Base-by-base conservation (phyloP, 1,140 invertebrate species). In the Lanistes nyassanus region DNA sequence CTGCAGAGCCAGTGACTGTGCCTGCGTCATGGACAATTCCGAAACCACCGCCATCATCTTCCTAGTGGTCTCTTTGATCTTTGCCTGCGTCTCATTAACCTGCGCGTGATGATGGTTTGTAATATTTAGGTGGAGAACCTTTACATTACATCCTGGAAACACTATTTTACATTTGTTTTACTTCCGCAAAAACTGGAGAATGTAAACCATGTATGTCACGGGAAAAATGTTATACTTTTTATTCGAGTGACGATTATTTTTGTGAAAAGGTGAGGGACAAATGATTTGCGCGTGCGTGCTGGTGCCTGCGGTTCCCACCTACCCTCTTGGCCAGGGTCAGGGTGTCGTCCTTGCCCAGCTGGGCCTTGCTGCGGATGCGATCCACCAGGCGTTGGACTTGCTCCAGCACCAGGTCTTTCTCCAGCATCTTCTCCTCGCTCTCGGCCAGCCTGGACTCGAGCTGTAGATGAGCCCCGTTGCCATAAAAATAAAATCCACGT, bases 21-120 rank as follows among this genome's bases (percentile, higher is more conserved):
- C 88, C 77, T 89, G 88, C 36, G 88, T 84, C 87, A 90, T 90
- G 31, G 88, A 88, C 58, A 90, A 80, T 78, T 90, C 89, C 4
- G 89, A 87, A 23, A 89, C 86, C 67, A 84, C 77, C 0, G 88
- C 86, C 88, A 89, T 90, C 87, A 90, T 88, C 70, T 89, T 88
- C 26, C 87, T 81, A 7, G 88, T 90, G 11, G 81, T 81, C 39
- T 86, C 83, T 76, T 89, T 90, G 62, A 90, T 88, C 69, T 80
- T 85, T 7, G 80, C 78, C 80, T 89, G 88, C 5, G 88, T 74
- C 56, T 83, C 82, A 80, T 90, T 90, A 34, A 89, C 87, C 88
- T 89, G 79, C 47, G 75, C 34, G 42, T 47, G 19, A 16, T 13
- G 9, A 47, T 13, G 9, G 2, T 47, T 47, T 47, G 42, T 47